Conservation (phyloP, 2,113 vertebrate species). For the Macrotus californicus region DNA sequence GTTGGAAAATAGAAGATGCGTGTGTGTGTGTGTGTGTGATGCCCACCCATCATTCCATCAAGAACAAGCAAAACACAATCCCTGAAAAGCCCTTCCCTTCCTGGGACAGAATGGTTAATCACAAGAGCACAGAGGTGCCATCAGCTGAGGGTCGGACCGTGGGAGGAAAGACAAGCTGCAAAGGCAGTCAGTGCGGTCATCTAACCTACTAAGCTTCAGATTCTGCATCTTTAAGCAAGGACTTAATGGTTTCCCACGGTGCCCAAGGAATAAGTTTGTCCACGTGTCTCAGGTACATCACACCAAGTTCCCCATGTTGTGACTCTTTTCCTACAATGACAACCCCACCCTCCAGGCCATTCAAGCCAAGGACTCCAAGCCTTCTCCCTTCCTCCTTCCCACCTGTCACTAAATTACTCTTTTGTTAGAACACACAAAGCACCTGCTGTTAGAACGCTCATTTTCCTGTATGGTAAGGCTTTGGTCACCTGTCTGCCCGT, state of each 20-base stretch:
- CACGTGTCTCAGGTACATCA: too few species aligned
- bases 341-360: background rate
- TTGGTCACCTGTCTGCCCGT: background rate
- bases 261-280: background rate
- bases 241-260: background rate
- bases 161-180: background rate
- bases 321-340: background rate
- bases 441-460: background rate
- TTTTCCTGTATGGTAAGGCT: background rate
- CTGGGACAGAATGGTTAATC: background rate
- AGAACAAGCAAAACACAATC: background rate
- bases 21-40: background rate
- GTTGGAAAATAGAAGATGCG: background rate
- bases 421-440: background rate
- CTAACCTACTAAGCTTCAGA: background rate
- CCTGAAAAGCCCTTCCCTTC: background rate
- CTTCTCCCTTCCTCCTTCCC: background rate
- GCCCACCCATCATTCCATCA: background rate
- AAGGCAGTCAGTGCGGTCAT: fast-evolving
- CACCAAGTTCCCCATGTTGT: background rate
- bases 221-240: background rate
- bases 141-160: background rate
- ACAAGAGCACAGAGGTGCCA: background rate
- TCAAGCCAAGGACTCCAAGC: background rate
- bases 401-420: background rate